A percentile compares a stretch with the other conserved stretches of the same genome.
Conservation (phyloP, 2,797 vertebrate species). For the Coranthus polyacanthus region DNA sequence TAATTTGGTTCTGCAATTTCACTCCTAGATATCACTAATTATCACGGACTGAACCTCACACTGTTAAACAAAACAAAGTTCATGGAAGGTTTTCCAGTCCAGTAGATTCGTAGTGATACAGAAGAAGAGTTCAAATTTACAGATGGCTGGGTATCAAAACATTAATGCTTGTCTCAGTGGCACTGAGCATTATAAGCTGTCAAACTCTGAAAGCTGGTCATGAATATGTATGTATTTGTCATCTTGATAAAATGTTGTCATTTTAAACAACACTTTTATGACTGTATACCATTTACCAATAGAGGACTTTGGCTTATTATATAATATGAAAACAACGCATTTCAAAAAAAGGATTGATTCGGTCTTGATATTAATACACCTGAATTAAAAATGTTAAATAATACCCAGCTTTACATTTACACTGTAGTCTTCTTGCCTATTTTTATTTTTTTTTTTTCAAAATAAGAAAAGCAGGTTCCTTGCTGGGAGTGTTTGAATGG, state of each 20-base stretch:
- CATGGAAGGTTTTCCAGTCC: not conserved
- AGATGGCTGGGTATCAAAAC: not conserved
- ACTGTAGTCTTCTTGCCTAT: constrained; percentile 12
- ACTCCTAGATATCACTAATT: too few relatives aligned
- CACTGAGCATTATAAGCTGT: not conserved
- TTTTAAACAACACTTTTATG: not conserved
- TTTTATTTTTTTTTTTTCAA: constrained; percentile 14
- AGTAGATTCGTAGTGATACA: not conserved
- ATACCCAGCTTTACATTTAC: not conserved
- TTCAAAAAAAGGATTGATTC: not conserved
- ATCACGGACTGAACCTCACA: not conserved
- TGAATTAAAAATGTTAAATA: constrained; percentile 22
- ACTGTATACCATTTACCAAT: too few relatives aligned
- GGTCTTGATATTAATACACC: not conserved
- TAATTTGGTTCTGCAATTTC: too few relatives aligned
- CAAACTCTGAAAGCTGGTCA: not conserved
- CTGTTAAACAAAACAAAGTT: not conserved
- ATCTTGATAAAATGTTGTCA: not conserved
- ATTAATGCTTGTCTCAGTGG: not conserved
- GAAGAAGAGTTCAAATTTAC: not conserved
- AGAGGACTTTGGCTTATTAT: too few relatives aligned
- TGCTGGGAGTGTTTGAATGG: constrained; percentile 59
- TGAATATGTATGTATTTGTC: not conserved
- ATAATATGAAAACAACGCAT: too few relatives aligned
- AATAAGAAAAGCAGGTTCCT: constrained; percentile 39